Conservation (phyloP, 1,140 invertebrate species). For the Mycetomoellerius zeteki region DNA sequence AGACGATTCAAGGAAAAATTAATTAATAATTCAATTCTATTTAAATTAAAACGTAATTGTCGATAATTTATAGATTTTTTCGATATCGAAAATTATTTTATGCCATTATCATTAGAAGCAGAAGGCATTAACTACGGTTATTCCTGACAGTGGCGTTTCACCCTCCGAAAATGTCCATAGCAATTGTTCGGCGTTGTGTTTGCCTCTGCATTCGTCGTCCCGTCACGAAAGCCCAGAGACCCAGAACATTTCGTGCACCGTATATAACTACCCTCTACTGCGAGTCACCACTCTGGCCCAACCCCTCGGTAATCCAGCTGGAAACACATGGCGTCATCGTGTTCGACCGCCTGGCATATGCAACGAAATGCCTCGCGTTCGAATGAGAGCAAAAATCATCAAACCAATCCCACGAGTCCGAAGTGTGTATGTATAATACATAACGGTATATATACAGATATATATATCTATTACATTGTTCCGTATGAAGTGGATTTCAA, state of each 20-base stretch:
- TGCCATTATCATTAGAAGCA: slow-evolving; percentile 14
- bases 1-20: not conserved
- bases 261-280: slow-evolving; percentile 59
- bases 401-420: slow-evolving; percentile 21
- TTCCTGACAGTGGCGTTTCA: slow-evolving; percentile 60
- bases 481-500: not conserved
- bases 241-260: slow-evolving; percentile 73
- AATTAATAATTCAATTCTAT: slow-evolving; percentile 13
- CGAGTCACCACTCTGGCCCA: slow-evolving; percentile 14
- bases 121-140: slow-evolving; percentile 53
- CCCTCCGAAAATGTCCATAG: slow-evolving; percentile 49
- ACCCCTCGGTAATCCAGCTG: slow-evolving; percentile 81
- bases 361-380: slow-evolving; percentile 65
- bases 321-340: slow-evolving; percentile 85
- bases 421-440: not conserved
- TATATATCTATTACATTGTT: not conserved
- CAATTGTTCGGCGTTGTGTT: slow-evolving; percentile 52
- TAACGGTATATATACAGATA: not conserved
- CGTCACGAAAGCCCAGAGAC: slow-evolving; percentile 68
- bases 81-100: slow-evolving; percentile 41
- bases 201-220: slow-evolving; percentile 60
- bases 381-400: slow-evolving; percentile 74
- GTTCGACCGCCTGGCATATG: slow-evolving; percentile 81
- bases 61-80: not conserved
- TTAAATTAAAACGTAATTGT: not conserved